Evolutionary conservation across 1,140 invertebrate genomes (phyloP), one percentile per base, ranked within the genome.

Genomic region (Parasteatoda tepidariorum): DNA sequence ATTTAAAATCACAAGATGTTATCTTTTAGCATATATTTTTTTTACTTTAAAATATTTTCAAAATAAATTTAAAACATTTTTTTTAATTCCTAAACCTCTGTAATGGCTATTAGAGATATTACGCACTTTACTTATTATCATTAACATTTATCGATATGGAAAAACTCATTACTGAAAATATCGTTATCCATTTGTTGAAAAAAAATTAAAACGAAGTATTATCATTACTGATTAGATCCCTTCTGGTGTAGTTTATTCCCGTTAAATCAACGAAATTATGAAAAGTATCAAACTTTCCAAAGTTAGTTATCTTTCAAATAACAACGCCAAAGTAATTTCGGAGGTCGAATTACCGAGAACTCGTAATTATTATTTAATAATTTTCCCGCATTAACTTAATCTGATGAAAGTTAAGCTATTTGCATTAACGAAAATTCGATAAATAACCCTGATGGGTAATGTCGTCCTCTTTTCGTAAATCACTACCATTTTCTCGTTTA

Each of bases 341-440:
- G 38, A 9, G 18, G 38, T 13, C 38, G n/a, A 48, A 13, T 48
- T 13, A 48, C 38, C 9, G 18, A 48, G 18, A 48, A 48, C 38
- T 48, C 4, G 38, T 48, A 48, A 48, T 48, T 48, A 48, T 48
- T 48, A 48, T 48, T 48, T 48, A 48, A 48, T 48, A 48, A 48
- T 48, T 48, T 41, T 26, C 30, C 24, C 59, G 18, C 54, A 75
- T 75, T 75, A 75, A 75, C 33, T 34, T 34, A 75, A 75, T 75
- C 55, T 75, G 31, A 61, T 62, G 73, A 61, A 34, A 57, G 26
- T 75, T 75, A 75, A 75, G 38, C 59, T 75, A 61, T 75, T 75
- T 75, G 15, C 73, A 75, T 62, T 75, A 62, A 30, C 33, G 55
- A 26, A 24, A 75, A 75, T 62, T 33, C 71, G 59, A 75, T 75